Percentiles rank a stretch among this genome's conserved stretches.
These are phyloP conservation scores for Salpingus planirostris DNA, from an alignment of 2,888 invertebrate genomes.

Conservation along the genomic window DNA sequence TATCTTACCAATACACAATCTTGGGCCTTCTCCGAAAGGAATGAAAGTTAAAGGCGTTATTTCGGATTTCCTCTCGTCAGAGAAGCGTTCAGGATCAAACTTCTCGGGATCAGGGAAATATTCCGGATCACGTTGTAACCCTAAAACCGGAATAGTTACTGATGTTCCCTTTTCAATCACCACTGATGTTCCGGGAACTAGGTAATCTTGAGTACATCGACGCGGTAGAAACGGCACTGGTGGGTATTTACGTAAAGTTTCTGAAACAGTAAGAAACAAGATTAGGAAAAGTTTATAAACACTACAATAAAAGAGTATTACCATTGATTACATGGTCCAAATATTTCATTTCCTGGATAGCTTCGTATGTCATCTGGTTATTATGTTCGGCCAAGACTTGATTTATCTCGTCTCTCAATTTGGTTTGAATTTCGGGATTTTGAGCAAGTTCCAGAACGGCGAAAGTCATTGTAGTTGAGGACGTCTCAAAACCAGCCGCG, in stretches of 20 bases:
- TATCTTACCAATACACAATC: conserved; percentile 22
- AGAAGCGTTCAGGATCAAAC: conserved; percentile 20
- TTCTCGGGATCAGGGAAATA: conserved; percentile 28
- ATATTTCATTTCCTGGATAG: conserved; percentile 22
- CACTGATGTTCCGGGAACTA: conserved; percentile 26
- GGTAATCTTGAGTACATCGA: conserved; percentile 21
- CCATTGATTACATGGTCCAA: conserved; percentile 22
- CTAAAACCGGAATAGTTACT: conserved; percentile 23
- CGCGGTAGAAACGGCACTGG: conserved; percentile 22
- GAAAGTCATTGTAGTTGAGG: conserved; percentile 24
- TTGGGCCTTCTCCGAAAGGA: conserved; percentile 20
- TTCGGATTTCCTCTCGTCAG: conserved; percentile 17
- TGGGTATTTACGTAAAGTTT: conserved; percentile 34
- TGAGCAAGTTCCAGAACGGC: conserved; percentile 20
- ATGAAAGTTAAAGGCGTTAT: conserved; percentile 13
- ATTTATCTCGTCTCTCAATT: conserved; percentile 20
- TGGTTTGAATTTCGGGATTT: conserved; percentile 22
- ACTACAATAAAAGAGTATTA: no score
- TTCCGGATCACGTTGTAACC: conserved; percentile 31
- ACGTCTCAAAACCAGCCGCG: conserved; percentile 24
- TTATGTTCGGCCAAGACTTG: conserved; percentile 16
- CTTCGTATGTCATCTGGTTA: conserved; percentile 21
- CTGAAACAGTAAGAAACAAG: conserved; percentile 19
- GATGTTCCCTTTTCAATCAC: conserved; percentile 29
- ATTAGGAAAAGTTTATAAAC: background rate